Percentiles rank a stretch among this genome's conserved stretches.
Evolutionary conservation across 2,113 vertebrate genomes (phyloP).

Genomic region (Lucifuga dentata): DNA sequence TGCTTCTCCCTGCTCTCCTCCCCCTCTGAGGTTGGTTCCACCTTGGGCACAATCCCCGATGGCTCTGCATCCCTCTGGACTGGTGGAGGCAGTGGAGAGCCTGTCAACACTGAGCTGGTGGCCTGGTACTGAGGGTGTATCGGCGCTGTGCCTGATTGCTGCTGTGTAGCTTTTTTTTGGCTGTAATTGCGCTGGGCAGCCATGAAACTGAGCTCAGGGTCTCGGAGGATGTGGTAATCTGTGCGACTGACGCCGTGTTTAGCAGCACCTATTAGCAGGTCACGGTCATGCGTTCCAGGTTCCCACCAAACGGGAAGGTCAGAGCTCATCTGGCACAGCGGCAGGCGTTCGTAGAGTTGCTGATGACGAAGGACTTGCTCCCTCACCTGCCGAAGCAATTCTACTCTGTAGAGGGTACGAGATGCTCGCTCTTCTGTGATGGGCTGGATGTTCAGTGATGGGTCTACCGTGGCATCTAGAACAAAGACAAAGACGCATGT

Average conservation of each 20-base stretch:
- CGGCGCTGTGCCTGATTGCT: slow-evolving; percentile 84
- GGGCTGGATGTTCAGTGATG: slow-evolving; percentile 93
- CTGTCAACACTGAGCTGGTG: slow-evolving; percentile 75
- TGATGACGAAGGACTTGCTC: slow-evolving; percentile 95
- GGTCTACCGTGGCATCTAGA: slow-evolving; percentile 88
- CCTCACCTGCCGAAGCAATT: slow-evolving; percentile 95
- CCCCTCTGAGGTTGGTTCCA: slow-evolving; percentile 86
- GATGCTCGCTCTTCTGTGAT: slow-evolving; percentile 98
- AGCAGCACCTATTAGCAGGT: slow-evolving; percentile 94
- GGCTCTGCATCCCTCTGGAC: slow-evolving; percentile 80
- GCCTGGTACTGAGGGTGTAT: slow-evolving; percentile 84
- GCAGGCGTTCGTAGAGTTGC: slow-evolving; percentile 89
- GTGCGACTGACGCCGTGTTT: slow-evolving; percentile 99
- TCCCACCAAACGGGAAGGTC: slow-evolving; percentile 98
- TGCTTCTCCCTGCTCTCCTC: slow-evolving; percentile 85
- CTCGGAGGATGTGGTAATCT: slow-evolving; percentile 97
- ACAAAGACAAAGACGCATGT: slow-evolving; percentile 2
- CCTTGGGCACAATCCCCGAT: slow-evolving; percentile 82
- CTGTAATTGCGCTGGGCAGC: slow-evolving; percentile 93
- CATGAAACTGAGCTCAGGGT: slow-evolving; percentile 97
- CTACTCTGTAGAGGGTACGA: slow-evolving; percentile 95
- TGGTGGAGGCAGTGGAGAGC: slow-evolving; percentile 85
- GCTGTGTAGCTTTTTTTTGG: slow-evolving; percentile 87
- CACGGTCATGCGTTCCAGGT: slow-evolving; percentile 91
- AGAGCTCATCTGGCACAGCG: slow-evolving; percentile 92